Percentiles rank a stretch among this genome's conserved stretches.
Evolutionary conservation across 1,140 invertebrate species (phyloP).

Genomic region (Drosophila kanapiae): DNA sequence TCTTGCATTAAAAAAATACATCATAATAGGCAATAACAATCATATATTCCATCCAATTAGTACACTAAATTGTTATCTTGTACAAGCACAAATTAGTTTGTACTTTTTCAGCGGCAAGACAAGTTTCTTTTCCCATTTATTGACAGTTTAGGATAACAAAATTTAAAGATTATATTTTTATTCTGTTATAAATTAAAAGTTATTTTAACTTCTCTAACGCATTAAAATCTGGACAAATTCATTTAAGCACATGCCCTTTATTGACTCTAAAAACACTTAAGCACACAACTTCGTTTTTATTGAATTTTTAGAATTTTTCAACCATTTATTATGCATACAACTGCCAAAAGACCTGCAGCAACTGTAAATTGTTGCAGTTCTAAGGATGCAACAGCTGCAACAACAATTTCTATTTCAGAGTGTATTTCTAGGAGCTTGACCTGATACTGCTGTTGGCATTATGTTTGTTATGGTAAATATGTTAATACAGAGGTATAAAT

Average conservation of each 20-base stretch:
- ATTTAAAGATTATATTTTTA: no score
- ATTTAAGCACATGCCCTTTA: not conserved
- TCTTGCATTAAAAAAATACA: not conserved
- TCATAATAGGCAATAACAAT: not conserved
- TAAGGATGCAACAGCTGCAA: conserved; percentile 11
- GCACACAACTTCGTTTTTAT: not conserved
- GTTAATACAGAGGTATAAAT: not conserved
- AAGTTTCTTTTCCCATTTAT: not conserved
- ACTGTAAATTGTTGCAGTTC: conserved; percentile 17
- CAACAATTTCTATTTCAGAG: conserved; percentile 16
- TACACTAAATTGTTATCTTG: not conserved
- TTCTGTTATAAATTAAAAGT: not conserved
- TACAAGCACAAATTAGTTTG: not conserved
- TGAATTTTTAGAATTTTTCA: conserved; percentile 7
- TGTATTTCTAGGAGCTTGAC: conserved; percentile 20
- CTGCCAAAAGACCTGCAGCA: conserved; percentile 17
- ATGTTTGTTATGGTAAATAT: not conserved
- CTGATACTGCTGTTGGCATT: conserved; percentile 30
- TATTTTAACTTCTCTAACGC: not conserved
- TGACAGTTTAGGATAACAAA: no score
- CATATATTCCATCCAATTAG: not conserved
- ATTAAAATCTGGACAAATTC: not conserved
- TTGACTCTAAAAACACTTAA: not conserved
- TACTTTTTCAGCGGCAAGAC: not conserved
- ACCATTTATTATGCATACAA: conserved; percentile 2